phyloP scores from a whole-genome alignment of 1,140 invertebrate genomes.

The Choristoneura fumiferana region DNA sequence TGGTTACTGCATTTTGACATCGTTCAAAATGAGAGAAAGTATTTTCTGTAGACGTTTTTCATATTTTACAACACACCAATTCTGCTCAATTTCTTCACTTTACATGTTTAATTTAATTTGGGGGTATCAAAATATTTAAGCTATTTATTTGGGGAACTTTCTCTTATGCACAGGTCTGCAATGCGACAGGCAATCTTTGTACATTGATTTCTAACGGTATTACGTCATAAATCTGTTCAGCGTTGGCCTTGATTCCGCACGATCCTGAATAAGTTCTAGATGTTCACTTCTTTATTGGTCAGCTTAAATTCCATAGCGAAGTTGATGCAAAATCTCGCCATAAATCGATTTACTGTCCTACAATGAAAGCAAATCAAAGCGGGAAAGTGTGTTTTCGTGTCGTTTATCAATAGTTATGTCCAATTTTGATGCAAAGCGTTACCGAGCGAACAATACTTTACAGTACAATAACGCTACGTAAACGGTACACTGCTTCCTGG shows the following conservation, averaged over 20 bases:
- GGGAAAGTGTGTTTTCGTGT: conserved; percentile 3
- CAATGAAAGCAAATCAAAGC: neutral
- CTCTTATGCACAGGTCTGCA: conserved; percentile 54
- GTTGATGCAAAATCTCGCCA: too few relatives aligned
- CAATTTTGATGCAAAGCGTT: conserved; percentile 51
- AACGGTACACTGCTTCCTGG: conserved; percentile 59
- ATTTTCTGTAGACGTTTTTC: neutral
- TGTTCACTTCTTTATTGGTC: too few relatives aligned
- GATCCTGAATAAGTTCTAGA: neutral
- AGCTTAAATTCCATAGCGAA: too few relatives aligned
- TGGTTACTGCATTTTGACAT: neutral
- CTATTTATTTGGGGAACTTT: conserved; percentile 41
- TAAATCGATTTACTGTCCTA: too few relatives aligned
- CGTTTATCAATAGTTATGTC: neutral
- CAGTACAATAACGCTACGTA: conserved; percentile 60
- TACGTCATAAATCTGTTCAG: conserved; percentile 11
- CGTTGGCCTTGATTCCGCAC: conserved; percentile 8
- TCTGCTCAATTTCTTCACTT: neutral
- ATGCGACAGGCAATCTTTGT: conserved; percentile 62
- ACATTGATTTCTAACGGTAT: conserved; percentile 59
- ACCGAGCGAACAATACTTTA: conserved; percentile 48
- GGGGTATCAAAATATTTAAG: neutral
- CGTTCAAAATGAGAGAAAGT: conserved; percentile 4
- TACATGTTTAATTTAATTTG: neutral
- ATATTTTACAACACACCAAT: neutral